Conservation (phyloP, 1,140 invertebrate species). For the Helicoverpa armigera region DNA sequence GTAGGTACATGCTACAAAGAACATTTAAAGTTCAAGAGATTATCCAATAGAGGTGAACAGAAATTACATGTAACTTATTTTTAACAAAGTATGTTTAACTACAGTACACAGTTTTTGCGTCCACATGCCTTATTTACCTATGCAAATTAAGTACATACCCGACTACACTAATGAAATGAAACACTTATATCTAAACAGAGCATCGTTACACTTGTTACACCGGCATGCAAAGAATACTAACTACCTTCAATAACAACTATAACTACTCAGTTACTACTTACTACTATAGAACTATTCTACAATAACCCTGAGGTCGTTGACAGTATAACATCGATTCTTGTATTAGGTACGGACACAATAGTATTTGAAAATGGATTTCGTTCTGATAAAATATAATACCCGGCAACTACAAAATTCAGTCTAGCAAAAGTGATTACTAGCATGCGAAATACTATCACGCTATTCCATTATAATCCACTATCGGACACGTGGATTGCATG, state of each 20-base stretch:
- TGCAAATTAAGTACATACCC: neutral
- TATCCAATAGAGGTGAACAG: neutral
- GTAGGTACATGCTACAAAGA: conserved; percentile 2
- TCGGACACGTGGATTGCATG: conserved; percentile 34
- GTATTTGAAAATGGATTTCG: conserved; percentile 34
- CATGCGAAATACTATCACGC: conserved; percentile 49
- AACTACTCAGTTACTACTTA: neutral
- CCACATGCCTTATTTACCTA: neutral
- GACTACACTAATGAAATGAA: neutral
- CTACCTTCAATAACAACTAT: conserved; percentile 2
- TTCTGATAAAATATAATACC: conserved; percentile 34
- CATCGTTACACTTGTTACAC: conserved; percentile 17
- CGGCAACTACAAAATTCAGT: conserved; percentile 16
- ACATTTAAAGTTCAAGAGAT: neutral
- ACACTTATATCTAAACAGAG: conserved; percentile 12
- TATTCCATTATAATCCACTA: conserved; percentile 19
- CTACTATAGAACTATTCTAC: neutral
- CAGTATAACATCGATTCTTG: conserved; percentile 2
- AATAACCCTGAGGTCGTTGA: conserved; percentile 23
- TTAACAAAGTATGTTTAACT: too few relatives aligned
- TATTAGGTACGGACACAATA: conserved; percentile 24
- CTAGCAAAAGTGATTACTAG: conserved; percentile 39
- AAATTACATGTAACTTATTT: too few relatives aligned
- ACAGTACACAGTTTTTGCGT: neutral
- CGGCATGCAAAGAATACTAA: conserved; percentile 31